These are phyloP conservation scores for Rhagonycha lutea DNA, from an alignment of 2,888 invertebrate genomes.

Conservation along the genomic window DNA sequence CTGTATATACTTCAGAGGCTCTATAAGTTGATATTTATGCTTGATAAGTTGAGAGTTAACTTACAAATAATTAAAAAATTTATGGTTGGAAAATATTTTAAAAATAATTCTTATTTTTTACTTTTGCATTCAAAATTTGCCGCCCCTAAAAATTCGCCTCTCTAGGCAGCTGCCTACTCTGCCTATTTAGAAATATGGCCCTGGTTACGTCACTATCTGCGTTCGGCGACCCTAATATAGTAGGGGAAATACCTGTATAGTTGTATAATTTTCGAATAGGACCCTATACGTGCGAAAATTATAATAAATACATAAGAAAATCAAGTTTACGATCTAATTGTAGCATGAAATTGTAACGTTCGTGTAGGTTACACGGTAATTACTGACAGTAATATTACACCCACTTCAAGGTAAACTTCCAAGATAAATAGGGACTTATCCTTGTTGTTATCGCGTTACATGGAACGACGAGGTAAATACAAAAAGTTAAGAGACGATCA, in stretches of 20 bases:
- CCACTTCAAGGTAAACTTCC: constrained; percentile 5
- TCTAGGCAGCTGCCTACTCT: too few relatives aligned
- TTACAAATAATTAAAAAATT: too few relatives aligned
- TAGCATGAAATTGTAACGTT: constrained; percentile 4
- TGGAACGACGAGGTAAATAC: not conserved
- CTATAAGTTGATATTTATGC: too few relatives aligned
- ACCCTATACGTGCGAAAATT: not conserved
- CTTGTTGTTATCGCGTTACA: constrained; percentile 6
- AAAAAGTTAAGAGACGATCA: not conserved
- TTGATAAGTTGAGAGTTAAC: too few relatives aligned
- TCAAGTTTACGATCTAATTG: not conserved
- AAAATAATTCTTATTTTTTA: too few relatives aligned
- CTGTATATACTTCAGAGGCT: too few relatives aligned
- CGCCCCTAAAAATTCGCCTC: too few relatives aligned
- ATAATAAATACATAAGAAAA: not conserved
- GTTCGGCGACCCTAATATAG: not conserved
- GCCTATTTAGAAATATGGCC: too few relatives aligned
- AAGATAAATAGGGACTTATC: constrained; percentile 8
- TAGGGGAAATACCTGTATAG: not conserved
- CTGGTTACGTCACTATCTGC: not conserved
- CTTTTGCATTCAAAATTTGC: too few relatives aligned
- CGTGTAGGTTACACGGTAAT: constrained; percentile 5
- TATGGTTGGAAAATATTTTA: too few relatives aligned
- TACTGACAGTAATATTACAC: constrained; percentile 6
- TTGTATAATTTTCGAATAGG: not conserved